Evolutionary conservation across 2,113 vertebrate genomes (phyloP), one percentile per base, ranked within the genome.

Genomic region (Ellobius talpinus): DNA sequence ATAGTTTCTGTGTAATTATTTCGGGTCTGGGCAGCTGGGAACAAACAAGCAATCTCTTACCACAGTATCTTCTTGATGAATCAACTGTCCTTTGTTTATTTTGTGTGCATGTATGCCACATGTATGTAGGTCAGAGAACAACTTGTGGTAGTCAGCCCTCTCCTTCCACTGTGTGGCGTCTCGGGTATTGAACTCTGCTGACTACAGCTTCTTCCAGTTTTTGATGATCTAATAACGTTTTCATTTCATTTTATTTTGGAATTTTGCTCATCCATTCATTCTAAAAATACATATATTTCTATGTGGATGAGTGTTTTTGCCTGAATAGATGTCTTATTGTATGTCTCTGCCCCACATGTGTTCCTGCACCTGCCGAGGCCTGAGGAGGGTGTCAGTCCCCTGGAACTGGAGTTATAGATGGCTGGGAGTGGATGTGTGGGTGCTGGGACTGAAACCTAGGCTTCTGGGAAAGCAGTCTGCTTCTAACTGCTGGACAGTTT

Each of bases 161-260:
- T 24, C 50, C 4, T 36, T n/a, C 50, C 17, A 81, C 50, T 2
- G 4, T 21, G 3, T 55, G 78, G 16, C 19, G 4, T 55, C 19
- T 81, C 2, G 2, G 77, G 77, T 47, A 52, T 36, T 21, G 8
- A 79, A 52, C 77, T 79, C 21, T 84, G 74, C 73, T 87, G 19
- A 68, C 82, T 31, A 91, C 45, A 86, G 55, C 87, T 66, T 89
- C 50, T 93, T 96, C 29, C 11, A 78, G 73, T n/a, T 91, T 92
- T 73, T 90, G 89, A 74, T 85, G 87, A 65, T 87, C 61, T 93
- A 26, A 65, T 87, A 87, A 11, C 29, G 24, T 29, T 52, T 96
- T 68, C 78, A 33, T 73, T 93, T 93, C 31, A 66, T 45, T 87
- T 47, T 13, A 50, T 68, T 87, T 50, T 68, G 61, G 26, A 36